Evolutionary conservation across 2,113 vertebrate species (phyloP).

Genomic region (Chaetorhynchus papuensis): DNA sequence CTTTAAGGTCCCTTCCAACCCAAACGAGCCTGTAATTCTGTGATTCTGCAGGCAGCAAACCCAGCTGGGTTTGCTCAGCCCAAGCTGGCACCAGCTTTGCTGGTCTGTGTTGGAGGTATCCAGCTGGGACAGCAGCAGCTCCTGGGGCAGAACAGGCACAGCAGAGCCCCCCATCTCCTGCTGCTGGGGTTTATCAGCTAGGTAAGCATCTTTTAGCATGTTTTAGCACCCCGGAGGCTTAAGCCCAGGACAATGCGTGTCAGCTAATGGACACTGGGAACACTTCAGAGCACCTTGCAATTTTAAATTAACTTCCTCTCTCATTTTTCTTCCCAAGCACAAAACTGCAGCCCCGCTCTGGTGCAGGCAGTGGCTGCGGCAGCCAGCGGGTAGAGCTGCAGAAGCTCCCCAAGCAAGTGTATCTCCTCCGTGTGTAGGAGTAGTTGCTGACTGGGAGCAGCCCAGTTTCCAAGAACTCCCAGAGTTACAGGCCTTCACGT

Average conservation of each 20-base stretch:
- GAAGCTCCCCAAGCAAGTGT: neutral
- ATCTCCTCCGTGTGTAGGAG: neutral
- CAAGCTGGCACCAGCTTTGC: accelerated
- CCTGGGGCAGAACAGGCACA: neutral
- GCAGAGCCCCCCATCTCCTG: neutral
- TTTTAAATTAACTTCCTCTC: neutral
- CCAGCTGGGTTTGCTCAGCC: neutral
- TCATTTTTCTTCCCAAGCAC: neutral
- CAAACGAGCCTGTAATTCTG: neutral
- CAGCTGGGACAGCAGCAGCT: neutral
- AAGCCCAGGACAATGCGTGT: neutral
- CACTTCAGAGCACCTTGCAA: neutral
- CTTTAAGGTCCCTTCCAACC: neutral
- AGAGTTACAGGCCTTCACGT: neutral
- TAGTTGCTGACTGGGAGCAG: neutral
- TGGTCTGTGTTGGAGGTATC: neutral
- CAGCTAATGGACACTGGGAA: neutral
- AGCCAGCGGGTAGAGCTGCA: neutral
- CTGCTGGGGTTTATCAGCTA: neutral
- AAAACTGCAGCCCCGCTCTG: neutral
- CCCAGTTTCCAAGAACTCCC: neutral
- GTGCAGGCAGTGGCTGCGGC: neutral
- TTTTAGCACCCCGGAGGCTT: neutral
- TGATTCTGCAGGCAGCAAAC: neutral
- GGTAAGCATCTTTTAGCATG: neutral